Base-by-base conservation (phyloP, 30 jellyfish, hydroid and myxozoan species). In the Hydra vulgaris region DNA sequence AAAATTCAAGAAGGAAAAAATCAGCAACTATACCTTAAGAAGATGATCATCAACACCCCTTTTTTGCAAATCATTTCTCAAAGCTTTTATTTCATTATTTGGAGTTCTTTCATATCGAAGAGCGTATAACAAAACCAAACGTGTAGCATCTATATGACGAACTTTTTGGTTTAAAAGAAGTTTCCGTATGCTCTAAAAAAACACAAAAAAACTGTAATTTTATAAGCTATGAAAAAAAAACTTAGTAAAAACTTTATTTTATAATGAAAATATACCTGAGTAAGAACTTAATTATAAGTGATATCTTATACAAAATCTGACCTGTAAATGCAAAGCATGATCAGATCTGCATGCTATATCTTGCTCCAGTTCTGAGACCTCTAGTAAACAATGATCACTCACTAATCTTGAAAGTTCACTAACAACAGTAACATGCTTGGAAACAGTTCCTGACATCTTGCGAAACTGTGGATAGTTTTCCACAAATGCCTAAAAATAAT, bases 361-460 rank as follows among this genome's bases (percentile, higher is more conserved):
- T 66, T 89, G 97, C 75, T 89, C 97, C 56, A 89, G 74, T 79
- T 89, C 97, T 12, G 97, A 89, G 8, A 89, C 89, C 55, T 89
- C 95, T 52, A 89, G 79, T 73, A 89, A 71, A 53, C 97, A 89
- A 55, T 76, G 86, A 18, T 89, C 94, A 72, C 97, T 82, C 25
- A 89, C 97, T 21, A 89, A 84, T 21, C 97, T 73, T 25, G 97
- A 89, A 23, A 89, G 72, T 27, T 89, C 97, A 72, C 97, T 84
- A 17, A 89, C 97, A 23, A 89, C 97, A 22, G 97, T 89, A 74
- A 89, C 97, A 75, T 89, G 97, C 40, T 89, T 89, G 69, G 97
- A 89, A 19, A 89, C 97, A 0, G 97, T 89, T n/a, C 97, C 97
- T 15, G 97, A 89, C 95, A 89, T 82, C 81, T 89, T 89, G 55